Conservation (phyloP, 64 coral and sea anemone genomes). For the Platygyra sinensis region DNA sequence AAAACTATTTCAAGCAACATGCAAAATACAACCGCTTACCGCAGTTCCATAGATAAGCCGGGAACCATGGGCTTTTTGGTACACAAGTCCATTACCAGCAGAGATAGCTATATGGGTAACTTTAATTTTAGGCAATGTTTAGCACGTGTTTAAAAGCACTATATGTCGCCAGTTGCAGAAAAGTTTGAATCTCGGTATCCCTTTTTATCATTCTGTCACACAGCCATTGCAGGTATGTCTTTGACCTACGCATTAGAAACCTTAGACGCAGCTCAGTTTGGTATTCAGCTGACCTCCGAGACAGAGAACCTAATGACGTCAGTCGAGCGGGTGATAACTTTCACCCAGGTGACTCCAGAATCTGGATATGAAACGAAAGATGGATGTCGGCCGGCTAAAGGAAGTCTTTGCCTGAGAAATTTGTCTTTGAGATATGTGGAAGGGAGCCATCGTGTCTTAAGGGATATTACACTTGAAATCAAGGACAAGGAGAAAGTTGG, state of each 20-base stretch:
- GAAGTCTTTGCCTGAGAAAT: constrained; percentile 38
- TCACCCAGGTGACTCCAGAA: constrained; percentile 48
- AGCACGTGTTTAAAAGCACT: too few relatives aligned
- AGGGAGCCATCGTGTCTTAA: constrained; percentile 53
- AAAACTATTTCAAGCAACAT: too few relatives aligned
- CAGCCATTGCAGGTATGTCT: constrained; percentile 62
- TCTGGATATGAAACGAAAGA: constrained; percentile 57
- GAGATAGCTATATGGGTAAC: too few relatives aligned
- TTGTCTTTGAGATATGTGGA: constrained; percentile 58
- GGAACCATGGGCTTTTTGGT: too few relatives aligned
- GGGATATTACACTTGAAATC: constrained; percentile 60
- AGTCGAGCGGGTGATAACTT: constrained; percentile 73
- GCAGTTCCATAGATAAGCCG: too few relatives aligned
- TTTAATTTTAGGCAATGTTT: too few relatives aligned
- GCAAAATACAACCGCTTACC: too few relatives aligned
- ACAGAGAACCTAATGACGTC: constrained; percentile 84
- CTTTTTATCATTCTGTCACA: background rate
- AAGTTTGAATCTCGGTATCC: too few relatives aligned
- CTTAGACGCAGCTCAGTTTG: constrained; percentile 63
- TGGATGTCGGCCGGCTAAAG: constrained; percentile 60
- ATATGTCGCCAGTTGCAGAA: too few relatives aligned
- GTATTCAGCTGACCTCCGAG: constrained; percentile 50
- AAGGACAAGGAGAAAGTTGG: constrained; percentile 71
- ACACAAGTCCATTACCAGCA: too few relatives aligned
- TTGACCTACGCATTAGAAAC: constrained; percentile 49